Evolutionary conservation across 1,140 invertebrate genomes (phyloP).

Genomic region (Belonocnema kinseyi): DNA sequence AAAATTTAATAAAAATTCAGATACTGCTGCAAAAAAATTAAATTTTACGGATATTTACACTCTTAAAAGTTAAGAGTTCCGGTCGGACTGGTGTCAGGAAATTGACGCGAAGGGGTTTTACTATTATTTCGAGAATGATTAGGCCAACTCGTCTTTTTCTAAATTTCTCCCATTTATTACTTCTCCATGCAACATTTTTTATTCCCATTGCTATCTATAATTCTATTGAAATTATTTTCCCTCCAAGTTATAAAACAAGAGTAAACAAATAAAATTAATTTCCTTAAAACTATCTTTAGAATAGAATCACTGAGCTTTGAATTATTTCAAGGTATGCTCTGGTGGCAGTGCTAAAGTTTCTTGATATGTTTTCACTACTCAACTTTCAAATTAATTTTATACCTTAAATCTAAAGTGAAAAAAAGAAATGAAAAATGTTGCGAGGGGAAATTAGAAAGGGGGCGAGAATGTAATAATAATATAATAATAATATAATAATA

Average conservation of each 20-base stretch:
- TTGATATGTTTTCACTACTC: conserved; percentile 17
- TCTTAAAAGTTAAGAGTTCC: not conserved
- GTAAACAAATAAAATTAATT: not conserved
- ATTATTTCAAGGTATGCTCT: conserved; percentile 4
- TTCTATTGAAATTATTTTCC: not conserved
- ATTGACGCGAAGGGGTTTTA: conserved; percentile 68
- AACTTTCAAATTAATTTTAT: not conserved
- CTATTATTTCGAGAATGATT: conserved; percentile 43
- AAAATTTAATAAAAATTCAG: not conserved
- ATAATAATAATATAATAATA: not conserved
- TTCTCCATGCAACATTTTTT: not conserved
- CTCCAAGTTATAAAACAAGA: not conserved
- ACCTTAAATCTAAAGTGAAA: not conserved
- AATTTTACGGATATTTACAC: not conserved
- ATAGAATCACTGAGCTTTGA: conserved; percentile 14
- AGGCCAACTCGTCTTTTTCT: conserved; percentile 51
- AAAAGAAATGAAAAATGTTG: not conserved
- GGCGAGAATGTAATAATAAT: not conserved
- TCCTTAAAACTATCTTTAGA: conserved; percentile 23
- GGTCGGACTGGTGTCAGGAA: conserved; percentile 41
- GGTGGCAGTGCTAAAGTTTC: conserved; percentile 16
- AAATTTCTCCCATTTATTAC: not conserved
- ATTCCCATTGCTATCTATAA: not conserved
- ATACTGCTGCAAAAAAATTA: not conserved
- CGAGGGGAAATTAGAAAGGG: not conserved